phyloP scores from a whole-genome alignment of 2,888 invertebrate genomes.

The Tipula confusa region DNA sequence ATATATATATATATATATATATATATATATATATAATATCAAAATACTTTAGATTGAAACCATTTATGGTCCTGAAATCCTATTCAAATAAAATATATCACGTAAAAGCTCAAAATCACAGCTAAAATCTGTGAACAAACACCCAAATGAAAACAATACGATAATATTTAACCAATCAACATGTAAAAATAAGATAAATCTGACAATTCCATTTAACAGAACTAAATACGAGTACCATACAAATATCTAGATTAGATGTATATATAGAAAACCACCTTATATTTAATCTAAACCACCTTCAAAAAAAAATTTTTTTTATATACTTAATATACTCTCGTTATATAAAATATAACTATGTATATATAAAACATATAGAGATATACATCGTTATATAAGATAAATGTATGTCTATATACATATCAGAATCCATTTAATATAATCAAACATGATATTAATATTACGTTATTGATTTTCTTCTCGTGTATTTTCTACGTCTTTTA shows the following conservation, averaged over 20 bases:
- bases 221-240: neutral
- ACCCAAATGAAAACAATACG: neutral
- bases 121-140: conserved; percentile 3
- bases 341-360: neutral
- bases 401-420: neutral
- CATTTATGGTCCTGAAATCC: neutral
- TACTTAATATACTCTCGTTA: neutral
- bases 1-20: neutral
- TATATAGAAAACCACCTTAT: neutral
- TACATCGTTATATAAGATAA: neutral
- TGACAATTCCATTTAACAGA: neutral
- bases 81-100: neutral
- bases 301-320: neutral
- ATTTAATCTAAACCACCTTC: neutral
- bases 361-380: neutral
- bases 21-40: too few species aligned
- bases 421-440: conserved; percentile 25
- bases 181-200: conserved; percentile 12
- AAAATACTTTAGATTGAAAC: neutral
- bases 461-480: conserved; percentile 1
- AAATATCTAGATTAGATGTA: too few species aligned
- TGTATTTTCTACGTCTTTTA: neutral
- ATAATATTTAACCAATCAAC: neutral
- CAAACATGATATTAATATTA: conserved; percentile 20
- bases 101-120: neutral